Percentiles rank a stretch among this genome's conserved stretches.
Evolutionary conservation across 2,113 vertebrate genomes (phyloP).

Genomic region (Notarius lentiginosus): DNA sequence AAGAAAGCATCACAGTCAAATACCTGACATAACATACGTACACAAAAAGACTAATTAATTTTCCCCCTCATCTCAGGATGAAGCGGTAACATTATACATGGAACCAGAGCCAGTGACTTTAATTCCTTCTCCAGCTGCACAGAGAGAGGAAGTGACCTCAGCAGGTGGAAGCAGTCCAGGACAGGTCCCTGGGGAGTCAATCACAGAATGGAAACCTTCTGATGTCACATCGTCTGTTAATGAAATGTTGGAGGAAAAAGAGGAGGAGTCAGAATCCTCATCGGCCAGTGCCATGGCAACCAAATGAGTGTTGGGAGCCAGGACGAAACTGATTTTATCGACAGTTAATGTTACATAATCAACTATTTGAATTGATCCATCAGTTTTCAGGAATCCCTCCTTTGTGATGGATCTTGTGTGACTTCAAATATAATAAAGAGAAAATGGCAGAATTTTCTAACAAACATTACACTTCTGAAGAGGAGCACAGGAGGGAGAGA

Average conservation of each 20-base stretch:
- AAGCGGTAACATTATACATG: constrained; percentile 86
- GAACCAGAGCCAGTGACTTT: constrained; percentile 86
- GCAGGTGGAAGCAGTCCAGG: constrained; percentile 78
- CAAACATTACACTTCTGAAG: constrained; percentile 71
- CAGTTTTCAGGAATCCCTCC: constrained; percentile 72
- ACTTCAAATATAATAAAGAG: constrained; percentile 48
- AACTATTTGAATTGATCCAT: constrained; percentile 64
- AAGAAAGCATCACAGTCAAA: not conserved
- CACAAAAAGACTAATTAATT: not conserved
- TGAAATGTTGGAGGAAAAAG: constrained; percentile 88
- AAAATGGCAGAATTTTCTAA: constrained; percentile 50
- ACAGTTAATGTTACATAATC: constrained; percentile 54
- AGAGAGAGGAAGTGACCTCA: constrained; percentile 78
- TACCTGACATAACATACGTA: not conserved
- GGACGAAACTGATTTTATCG: constrained; percentile 40
- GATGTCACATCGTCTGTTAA: constrained; percentile 86
- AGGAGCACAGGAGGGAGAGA: constrained; percentile 45
- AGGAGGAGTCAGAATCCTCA: constrained; percentile 68
- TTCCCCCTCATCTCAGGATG: constrained; percentile 66
- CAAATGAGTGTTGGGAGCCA: constrained; percentile 68
- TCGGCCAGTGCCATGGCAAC: constrained; percentile 57
- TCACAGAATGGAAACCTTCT: constrained; percentile 85
- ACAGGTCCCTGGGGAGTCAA: constrained; percentile 72
- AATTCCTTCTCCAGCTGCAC: constrained; percentile 69
- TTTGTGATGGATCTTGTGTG: constrained; percentile 56